A percentile compares a stretch with the other conserved stretches of the same genome.
Conservation (phyloP, 2,888 invertebrate genomes). For the Ophion slaviceki region DNA sequence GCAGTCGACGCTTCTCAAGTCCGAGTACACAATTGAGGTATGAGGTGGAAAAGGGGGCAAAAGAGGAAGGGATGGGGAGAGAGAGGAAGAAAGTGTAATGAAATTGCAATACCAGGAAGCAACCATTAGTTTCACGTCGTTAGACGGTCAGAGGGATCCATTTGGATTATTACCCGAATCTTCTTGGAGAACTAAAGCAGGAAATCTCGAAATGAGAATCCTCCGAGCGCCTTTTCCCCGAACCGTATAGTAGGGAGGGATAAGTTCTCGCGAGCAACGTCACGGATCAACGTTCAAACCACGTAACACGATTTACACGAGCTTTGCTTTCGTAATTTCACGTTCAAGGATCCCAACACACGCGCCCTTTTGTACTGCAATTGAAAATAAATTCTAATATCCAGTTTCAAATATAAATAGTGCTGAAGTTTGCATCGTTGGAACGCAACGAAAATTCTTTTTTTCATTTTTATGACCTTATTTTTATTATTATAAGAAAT, state of each 20-base stretch:
- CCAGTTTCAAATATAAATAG: not conserved
- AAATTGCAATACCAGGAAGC: slow-evolving; percentile 57
- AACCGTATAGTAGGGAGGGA: not conserved
- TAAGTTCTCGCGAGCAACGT: slow-evolving; percentile 16
- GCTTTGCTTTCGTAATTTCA: slow-evolving; percentile 19
- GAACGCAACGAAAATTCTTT: not conserved
- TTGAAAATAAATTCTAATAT: not conserved
- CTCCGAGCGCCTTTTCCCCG: slow-evolving; percentile 20
- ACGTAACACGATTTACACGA: slow-evolving; percentile 37
- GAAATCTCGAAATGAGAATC: slow-evolving; percentile 34
- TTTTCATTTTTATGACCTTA: not conserved
- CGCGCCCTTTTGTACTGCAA: slow-evolving; percentile 3
- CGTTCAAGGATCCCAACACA: slow-evolving; percentile 9
- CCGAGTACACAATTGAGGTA: slow-evolving; percentile 23
- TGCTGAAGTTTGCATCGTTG: not conserved
- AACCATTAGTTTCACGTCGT: slow-evolving; percentile 56
- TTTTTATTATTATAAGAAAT: not conserved
- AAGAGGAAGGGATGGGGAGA: slow-evolving; percentile 1
- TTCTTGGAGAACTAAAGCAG: slow-evolving; percentile 24
- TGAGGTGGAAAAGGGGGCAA: not conserved
- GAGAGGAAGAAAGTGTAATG: slow-evolving; percentile 34
- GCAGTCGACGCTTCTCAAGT: not conserved
- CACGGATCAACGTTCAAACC: slow-evolving; percentile 32
- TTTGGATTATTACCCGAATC: slow-evolving; percentile 53
- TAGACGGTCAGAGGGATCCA: slow-evolving; percentile 33